A percentile compares a stretch with the other conserved stretches of the same genome.
phyloP scores from a whole-genome alignment of 2,888 invertebrate genomes.

The Macrosiphum euphorbiae region DNA sequence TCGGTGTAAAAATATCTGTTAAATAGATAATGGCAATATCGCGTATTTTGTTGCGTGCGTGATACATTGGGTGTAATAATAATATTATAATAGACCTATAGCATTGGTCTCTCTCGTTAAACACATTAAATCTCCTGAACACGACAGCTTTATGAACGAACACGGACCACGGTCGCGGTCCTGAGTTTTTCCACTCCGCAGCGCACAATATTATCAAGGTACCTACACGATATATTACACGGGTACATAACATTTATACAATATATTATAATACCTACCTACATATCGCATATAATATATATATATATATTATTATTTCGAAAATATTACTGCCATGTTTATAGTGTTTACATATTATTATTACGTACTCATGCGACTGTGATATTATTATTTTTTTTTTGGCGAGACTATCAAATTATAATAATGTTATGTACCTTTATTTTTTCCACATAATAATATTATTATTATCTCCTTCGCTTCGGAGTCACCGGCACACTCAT shows the following conservation, averaged over 20 bases:
- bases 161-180: neutral
- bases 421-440: neutral
- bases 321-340: neutral
- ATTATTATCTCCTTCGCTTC: too few relatives aligned
- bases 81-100: neutral
- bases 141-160: neutral
- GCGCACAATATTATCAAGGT: neutral
- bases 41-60: neutral
- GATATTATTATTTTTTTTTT: neutral
- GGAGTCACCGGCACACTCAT: neutral
- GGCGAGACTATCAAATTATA: neutral
- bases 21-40: neutral
- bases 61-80: neutral
- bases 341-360: neutral
- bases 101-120: neutral
- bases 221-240: neutral
- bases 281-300: neutral
- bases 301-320: neutral
- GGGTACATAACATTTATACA: neutral
- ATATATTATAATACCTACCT: too few relatives aligned
- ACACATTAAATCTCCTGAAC: neutral
- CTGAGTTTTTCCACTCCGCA: neutral
- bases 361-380: neutral
- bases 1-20: neutral
- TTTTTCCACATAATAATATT: too few relatives aligned